Conservation (phyloP, 2,888 invertebrate genomes). For the Keiferia lycopersicella region DNA sequence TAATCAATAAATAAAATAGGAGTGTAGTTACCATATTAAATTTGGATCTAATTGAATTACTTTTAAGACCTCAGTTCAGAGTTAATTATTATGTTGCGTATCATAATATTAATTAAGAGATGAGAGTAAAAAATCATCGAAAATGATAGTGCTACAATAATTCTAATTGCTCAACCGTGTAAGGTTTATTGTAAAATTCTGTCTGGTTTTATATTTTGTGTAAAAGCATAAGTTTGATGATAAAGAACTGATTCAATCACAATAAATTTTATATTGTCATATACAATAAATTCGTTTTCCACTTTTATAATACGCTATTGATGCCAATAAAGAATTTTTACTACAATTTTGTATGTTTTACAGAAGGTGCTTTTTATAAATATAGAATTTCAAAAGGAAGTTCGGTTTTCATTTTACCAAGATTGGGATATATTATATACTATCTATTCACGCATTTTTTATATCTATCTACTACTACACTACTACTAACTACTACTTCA, state of each 20-base stretch:
- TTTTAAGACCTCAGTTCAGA: conserved; percentile 43
- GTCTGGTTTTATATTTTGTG: conserved; percentile 37
- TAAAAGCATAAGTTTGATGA: conserved; percentile 45
- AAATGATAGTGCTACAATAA: conserved; percentile 50
- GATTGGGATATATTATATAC: background rate
- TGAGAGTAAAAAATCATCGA: conserved; percentile 48
- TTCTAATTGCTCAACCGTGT: conserved; percentile 67
- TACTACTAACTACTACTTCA: too few species aligned
- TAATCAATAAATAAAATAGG: conserved; percentile 49
- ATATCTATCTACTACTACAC: too few species aligned
- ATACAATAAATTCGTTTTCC: conserved; percentile 60
- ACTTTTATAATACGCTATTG: conserved; percentile 69
- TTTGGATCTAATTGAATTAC: conserved; percentile 45
- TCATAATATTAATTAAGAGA: conserved; percentile 46
- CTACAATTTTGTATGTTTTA: conserved; percentile 77
- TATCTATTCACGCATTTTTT: background rate
- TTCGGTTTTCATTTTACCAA: conserved; percentile 34
- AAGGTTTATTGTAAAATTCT: conserved; percentile 41
- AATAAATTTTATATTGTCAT: conserved; percentile 66
- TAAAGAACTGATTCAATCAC: conserved; percentile 44
- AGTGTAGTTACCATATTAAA: conserved; percentile 62
- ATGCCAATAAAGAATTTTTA: conserved; percentile 71
- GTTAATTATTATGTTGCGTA: conserved; percentile 29
- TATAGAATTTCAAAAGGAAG: conserved; percentile 54
- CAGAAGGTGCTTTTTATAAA: conserved; percentile 81